Percentiles rank a stretch among this genome's conserved stretches.
Conservation (phyloP, 1,140 invertebrate species). For the Platyscapa corneri region DNA sequence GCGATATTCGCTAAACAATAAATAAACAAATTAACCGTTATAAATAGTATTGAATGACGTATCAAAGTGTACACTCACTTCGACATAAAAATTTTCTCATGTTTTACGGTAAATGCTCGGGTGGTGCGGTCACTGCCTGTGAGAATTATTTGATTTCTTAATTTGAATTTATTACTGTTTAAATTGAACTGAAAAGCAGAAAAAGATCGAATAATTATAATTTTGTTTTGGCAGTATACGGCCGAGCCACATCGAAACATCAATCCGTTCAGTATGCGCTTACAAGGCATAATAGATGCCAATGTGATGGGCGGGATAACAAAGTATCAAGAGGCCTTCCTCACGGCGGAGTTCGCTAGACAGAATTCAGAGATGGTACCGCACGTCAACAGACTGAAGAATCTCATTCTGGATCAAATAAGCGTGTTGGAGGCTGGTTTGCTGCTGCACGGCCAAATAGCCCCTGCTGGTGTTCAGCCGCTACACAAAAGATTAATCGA, state of each 20-base stretch:
- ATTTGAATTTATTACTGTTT: too few relatives aligned
- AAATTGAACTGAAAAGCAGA: too few relatives aligned
- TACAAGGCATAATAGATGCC: slow-evolving; percentile 95
- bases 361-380: slow-evolving; percentile 83
- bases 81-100: too few relatives aligned
- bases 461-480: slow-evolving; percentile 87
- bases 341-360: slow-evolving; percentile 86
- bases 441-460: slow-evolving; percentile 86
- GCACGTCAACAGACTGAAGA: slow-evolving; percentile 84
- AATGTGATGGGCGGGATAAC: slow-evolving; percentile 97
- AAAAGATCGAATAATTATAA: background rate
- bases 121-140: too few relatives aligned
- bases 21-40: too few relatives aligned
- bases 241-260: slow-evolving; percentile 87
- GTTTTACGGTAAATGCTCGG: too few relatives aligned
- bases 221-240: slow-evolving; percentile 81
- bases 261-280: slow-evolving; percentile 93
- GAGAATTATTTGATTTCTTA: too few relatives aligned
- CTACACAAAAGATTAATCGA: slow-evolving; percentile 91
- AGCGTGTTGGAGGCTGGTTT: slow-evolving; percentile 88
- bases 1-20: too few relatives aligned
- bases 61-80: too few relatives aligned
- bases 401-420: slow-evolving; percentile 85
- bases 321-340: slow-evolving; percentile 95
- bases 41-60: too few relatives aligned